These are phyloP conservation scores for Tetranychus truncatus DNA, from an alignment of 2,888 invertebrate species.

Conservation along the genomic window DNA sequence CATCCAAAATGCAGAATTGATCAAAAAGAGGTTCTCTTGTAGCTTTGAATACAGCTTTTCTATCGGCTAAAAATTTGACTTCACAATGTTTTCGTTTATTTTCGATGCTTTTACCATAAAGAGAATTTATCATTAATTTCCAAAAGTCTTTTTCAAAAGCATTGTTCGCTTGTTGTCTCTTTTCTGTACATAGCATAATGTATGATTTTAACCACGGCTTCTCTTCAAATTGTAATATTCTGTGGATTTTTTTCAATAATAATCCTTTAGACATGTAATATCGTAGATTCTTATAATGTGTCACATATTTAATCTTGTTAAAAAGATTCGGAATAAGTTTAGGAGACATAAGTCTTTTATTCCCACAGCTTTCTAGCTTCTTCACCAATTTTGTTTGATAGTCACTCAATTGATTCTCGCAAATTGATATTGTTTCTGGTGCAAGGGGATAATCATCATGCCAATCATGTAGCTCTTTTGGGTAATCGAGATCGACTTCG, in stretches of 20 bases:
- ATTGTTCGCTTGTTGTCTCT: constrained; percentile 28
- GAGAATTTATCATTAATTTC: constrained; percentile 31
- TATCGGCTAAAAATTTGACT: background rate
- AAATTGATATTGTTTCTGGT: background rate
- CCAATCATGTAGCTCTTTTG: constrained; percentile 6
- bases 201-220: constrained; percentile 26
- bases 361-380: background rate
- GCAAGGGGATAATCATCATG: constrained; percentile 7
- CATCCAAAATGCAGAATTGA: background rate
- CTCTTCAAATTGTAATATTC: constrained; percentile 2
- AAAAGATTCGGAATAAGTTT: background rate
- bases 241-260: background rate
- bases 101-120: constrained; percentile 32
- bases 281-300: background rate
- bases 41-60: background rate
- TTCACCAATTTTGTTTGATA: background rate
- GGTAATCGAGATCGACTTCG: constrained; percentile 2
- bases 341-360: background rate
- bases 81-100: constrained; percentile 27
- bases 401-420: background rate
- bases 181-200: constrained; percentile 25
- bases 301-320: constrained; percentile 17
- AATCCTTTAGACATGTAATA: background rate
- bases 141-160: constrained; percentile 33
- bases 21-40: background rate